Percentiles rank a stretch among this genome's conserved stretches.
Evolutionary conservation across 2,113 vertebrate species (phyloP).

Genomic region (Ranitomeya imitator): DNA sequence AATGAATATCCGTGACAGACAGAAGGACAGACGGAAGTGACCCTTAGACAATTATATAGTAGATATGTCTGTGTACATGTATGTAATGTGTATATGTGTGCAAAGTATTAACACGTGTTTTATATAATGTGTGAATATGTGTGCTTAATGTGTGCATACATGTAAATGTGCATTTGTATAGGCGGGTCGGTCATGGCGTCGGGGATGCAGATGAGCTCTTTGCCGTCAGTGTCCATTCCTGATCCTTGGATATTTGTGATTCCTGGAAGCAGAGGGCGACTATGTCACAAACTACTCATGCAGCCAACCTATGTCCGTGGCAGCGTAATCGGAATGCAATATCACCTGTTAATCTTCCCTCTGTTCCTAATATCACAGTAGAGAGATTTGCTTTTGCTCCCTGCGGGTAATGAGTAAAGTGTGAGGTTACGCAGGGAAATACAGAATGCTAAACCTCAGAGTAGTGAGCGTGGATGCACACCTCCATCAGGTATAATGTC

Average conservation of each 20-base stretch:
- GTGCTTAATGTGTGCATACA: no score
- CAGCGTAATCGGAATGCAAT: background rate
- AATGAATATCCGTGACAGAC: no score
- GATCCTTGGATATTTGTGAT: background rate
- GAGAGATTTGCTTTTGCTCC: conserved; percentile 5
- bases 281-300: background rate
- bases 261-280: background rate
- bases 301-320: background rate
- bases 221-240: background rate
- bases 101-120: no score
- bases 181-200: no score
- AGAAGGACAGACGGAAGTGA: no score
- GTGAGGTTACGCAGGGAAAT: background rate
- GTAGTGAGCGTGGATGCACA: background rate
- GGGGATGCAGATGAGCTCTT: no score
- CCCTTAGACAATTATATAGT: no score
- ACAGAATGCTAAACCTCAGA: background rate
- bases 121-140: no score
- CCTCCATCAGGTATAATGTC: conserved; percentile 10
- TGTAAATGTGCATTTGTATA: no score
- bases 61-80: no score
- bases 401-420: background rate
- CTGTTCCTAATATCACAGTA: background rate
- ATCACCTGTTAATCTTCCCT: background rate
- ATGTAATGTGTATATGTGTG: no score